Evolutionary conservation across 37 sponge, comb jelly and placozoan genomes (phyloP).

Genomic region (Aphrocallistes beatrix): DNA sequence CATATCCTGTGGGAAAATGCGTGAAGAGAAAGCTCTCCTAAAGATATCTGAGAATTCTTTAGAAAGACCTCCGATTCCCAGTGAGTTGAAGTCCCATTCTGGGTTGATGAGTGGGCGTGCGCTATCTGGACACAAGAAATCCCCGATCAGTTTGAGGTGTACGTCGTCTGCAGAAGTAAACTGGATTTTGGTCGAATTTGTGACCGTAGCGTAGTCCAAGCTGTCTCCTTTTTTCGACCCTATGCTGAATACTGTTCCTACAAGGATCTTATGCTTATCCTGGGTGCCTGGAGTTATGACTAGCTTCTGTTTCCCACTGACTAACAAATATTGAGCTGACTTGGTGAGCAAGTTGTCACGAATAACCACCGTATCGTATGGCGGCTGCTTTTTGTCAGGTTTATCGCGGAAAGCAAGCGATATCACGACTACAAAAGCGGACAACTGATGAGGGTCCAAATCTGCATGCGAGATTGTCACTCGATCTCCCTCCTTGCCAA

Average conservation of each 20-base stretch:
- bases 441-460: not conserved
- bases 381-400: constrained; percentile 2
- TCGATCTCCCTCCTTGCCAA: not conserved
- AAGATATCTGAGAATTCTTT: constrained; percentile 91
- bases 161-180: not conserved
- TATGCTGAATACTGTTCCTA: not conserved
- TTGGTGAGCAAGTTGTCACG: not conserved
- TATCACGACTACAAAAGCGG: not conserved
- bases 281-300: not conserved
- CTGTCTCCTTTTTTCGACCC: not conserved
- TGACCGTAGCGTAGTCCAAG: not conserved
- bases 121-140: not conserved
- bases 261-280: constrained; percentile 12
- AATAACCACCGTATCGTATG: not conserved
- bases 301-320: constrained; percentile 7
- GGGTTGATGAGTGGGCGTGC: constrained; percentile 70
- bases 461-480: not conserved
- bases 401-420: not conserved
- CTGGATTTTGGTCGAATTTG: not conserved
- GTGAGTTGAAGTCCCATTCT: constrained; percentile 87
- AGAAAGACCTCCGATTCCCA: constrained; percentile 94
- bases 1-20: constrained; percentile 92
- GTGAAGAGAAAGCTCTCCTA: constrained; percentile 93
- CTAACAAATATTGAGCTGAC: not conserved
- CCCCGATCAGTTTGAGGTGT: not conserved